Percentiles rank a stretch among this genome's conserved stretches.
These are phyloP conservation scores for Virgularia gustaviana DNA, from an alignment of 92 coral and sea anemone genomes.

Conservation along the genomic window DNA sequence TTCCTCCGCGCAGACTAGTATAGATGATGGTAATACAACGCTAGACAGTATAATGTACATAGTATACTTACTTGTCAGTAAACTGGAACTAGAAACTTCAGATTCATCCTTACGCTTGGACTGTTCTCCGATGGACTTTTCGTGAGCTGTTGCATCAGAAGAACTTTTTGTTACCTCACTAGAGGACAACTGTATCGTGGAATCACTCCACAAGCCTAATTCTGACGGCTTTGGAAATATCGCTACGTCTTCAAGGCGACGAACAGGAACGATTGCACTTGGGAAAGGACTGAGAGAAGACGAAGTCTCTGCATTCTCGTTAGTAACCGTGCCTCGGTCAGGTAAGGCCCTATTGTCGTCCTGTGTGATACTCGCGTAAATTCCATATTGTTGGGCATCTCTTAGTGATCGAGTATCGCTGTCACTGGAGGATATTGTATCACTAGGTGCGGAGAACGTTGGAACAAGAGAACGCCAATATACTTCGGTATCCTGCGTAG, in stretches of 20 bases:
- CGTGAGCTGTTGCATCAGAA: slow-evolving; percentile 4
- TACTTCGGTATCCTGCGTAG: neutral
- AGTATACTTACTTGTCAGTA: neutral
- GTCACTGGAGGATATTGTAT: neutral
- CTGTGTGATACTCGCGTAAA: neutral
- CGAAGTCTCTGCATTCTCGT: neutral
- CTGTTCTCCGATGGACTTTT: neutral
- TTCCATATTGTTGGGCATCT: neutral
- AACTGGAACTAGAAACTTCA: slow-evolving; percentile 19
- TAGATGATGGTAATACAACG: no score
- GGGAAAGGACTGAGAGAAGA: slow-evolving; percentile 26
- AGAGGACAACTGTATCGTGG: slow-evolving; percentile 18
- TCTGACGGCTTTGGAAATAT: slow-evolving; percentile 28
- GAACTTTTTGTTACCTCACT: slow-evolving; percentile 35
- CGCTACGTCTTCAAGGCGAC: neutral
- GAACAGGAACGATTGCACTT: slow-evolving; percentile 11
- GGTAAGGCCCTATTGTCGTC: neutral
- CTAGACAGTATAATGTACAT: no score
- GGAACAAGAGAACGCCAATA: slow-evolving; percentile 32
- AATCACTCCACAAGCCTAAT: slow-evolving; percentile 34
- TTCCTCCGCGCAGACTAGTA: no score
- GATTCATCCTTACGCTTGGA: neutral
- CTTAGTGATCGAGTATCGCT: neutral
- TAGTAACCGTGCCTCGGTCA: neutral
- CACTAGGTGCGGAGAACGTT: neutral